phyloP scores from a whole-genome alignment of 2,888 invertebrate genomes.

The Sepiola atlantica region DNA sequence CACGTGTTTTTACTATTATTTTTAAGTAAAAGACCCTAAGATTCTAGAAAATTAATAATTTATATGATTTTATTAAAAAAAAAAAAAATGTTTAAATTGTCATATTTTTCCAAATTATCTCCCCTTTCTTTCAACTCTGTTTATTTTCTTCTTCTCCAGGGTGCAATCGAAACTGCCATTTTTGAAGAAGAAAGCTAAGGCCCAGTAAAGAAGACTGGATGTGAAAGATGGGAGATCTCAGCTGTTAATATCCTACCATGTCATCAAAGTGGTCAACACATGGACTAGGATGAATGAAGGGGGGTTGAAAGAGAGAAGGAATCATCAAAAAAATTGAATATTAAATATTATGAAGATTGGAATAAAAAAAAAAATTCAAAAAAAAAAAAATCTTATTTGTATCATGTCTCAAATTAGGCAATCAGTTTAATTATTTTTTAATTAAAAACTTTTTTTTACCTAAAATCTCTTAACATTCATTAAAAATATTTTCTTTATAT shows the following conservation, averaged over 20 bases:
- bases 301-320: not conserved
- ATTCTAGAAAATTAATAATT: not conserved
- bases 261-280: not conserved
- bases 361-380: not conserved
- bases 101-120: not conserved
- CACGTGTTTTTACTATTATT: too few species aligned
- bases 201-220: constrained; percentile 57
- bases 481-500: constrained; percentile 24
- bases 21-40: too few species aligned
- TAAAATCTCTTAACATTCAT: not conserved
- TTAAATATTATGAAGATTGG: not conserved
- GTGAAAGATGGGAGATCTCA: constrained; percentile 40
- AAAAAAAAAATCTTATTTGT: constrained; percentile 2
- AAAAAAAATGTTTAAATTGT: not conserved
- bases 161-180: constrained; percentile 71
- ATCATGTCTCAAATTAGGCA: constrained; percentile 32
- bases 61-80: not conserved
- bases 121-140: not conserved
- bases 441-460: not conserved
- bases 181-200: constrained; percentile 71
- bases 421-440: constrained; percentile 3
- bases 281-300: not conserved
- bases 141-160: constrained; percentile 57
- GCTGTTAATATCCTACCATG: constrained; percentile 34
- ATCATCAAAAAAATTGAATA: constrained; percentile 13